A percentile compares a stretch with the other conserved stretches of the same genome.
phyloP scores from a whole-genome alignment of 2,797 vertebrate species.

The Helicolenus hilgendorfi region DNA sequence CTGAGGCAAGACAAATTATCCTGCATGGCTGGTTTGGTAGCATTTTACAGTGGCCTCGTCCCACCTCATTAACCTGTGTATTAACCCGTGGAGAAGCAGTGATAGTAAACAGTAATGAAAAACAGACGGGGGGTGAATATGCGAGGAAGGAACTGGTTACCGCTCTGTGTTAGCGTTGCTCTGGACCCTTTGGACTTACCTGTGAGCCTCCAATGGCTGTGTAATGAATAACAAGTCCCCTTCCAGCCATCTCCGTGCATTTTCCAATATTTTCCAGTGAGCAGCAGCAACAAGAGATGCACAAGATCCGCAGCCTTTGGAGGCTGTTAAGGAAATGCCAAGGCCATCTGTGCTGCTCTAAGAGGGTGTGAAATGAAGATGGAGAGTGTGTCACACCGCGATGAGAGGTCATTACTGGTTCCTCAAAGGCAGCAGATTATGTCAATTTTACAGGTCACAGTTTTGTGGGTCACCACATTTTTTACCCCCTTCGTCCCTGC shows the following conservation, averaged over 20 bases:
- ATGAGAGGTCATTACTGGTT: constrained; percentile 87
- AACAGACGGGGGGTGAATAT: constrained; percentile 21
- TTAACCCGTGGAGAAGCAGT: constrained; percentile 69
- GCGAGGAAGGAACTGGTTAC: not conserved
- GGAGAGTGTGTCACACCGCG: constrained; percentile 81
- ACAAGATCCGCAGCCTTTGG: constrained; percentile 38
- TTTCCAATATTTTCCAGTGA: constrained; percentile 20
- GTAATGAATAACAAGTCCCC: not conserved
- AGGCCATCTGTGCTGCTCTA: constrained; percentile 82
- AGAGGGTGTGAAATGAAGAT: constrained; percentile 88
- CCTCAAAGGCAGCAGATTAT: constrained; percentile 87
- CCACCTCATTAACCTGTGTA: constrained; percentile 74
- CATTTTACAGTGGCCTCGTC: constrained; percentile 74
- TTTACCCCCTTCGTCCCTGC: constrained; percentile 51
- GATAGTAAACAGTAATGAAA: constrained; percentile 55
- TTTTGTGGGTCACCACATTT: constrained; percentile 72
- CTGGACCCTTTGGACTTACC: not conserved
- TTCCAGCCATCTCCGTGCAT: not conserved
- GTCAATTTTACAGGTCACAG: constrained; percentile 88
- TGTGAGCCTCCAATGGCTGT: not conserved
- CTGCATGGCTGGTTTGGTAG: constrained; percentile 75
- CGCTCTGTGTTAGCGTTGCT: not conserved
- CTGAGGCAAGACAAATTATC: constrained; percentile 79
- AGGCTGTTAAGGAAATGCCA: constrained; percentile 82
- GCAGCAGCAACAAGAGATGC: constrained; percentile 38